A percentile compares a stretch with the other conserved stretches of the same genome.
phyloP scores from a whole-genome alignment of 1,140 invertebrate species.

The Idris sp. region DNA sequence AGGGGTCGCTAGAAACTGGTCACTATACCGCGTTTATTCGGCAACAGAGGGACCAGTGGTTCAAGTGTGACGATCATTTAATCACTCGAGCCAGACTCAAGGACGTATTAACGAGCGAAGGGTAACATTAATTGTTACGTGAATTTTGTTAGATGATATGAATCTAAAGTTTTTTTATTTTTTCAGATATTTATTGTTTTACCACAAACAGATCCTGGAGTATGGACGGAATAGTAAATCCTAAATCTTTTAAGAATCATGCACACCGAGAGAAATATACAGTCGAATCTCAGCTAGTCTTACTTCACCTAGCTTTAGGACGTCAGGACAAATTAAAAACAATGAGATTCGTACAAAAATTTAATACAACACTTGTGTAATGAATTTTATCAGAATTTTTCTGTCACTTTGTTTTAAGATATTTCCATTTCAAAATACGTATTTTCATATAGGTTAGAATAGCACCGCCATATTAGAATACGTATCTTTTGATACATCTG shows the following conservation, averaged over 20 bases:
- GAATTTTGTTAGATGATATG: constrained; percentile 17
- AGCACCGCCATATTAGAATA: too few relatives aligned
- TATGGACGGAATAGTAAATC: constrained; percentile 81
- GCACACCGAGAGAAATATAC: too few relatives aligned
- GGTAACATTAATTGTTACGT: constrained; percentile 84
- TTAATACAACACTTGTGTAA: too few relatives aligned
- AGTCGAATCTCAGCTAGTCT: too few relatives aligned
- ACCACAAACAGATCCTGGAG: constrained; percentile 94
- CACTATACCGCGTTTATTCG: constrained; percentile 97
- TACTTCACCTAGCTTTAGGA: too few relatives aligned
- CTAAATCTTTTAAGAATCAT: constrained; percentile 50
- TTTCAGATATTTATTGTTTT: constrained; percentile 92
- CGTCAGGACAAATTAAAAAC: too few relatives aligned
- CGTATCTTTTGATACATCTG: too few relatives aligned
- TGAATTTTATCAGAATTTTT: too few relatives aligned
- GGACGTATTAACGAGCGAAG: constrained; percentile 96
- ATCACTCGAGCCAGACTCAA: constrained; percentile 91
- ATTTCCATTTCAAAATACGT: too few relatives aligned
- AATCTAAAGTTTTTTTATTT: constrained; percentile 16
- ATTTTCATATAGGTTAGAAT: too few relatives aligned
- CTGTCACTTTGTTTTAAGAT: too few relatives aligned
- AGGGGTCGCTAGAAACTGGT: constrained; percentile 93
- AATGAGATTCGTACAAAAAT: too few relatives aligned
- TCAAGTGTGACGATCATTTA: constrained; percentile 97
- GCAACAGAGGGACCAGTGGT: constrained; percentile 95